Percentiles rank a stretch among this genome's conserved stretches.
These are phyloP conservation scores for Irena cyanogastra DNA, from an alignment of 2,113 vertebrate species.

Conservation along the genomic window DNA sequence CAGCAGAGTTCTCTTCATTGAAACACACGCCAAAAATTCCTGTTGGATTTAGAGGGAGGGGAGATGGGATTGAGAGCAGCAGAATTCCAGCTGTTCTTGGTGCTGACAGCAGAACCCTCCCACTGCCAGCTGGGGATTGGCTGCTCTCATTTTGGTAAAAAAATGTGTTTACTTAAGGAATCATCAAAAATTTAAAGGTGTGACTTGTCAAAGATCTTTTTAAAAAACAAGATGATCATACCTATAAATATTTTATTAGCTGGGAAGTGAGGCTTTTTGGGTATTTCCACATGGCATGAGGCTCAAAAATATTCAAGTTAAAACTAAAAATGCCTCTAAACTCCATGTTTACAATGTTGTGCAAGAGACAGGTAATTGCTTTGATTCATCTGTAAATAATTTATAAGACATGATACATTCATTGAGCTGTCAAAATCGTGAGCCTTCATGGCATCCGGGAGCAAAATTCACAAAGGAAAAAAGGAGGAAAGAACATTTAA, in stretches of 20 bases:
- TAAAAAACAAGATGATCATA: background rate
- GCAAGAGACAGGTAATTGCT: background rate
- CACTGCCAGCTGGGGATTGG: rapidly evolving
- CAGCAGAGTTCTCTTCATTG: background rate
- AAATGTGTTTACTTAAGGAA: background rate
- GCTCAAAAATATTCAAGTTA: background rate
- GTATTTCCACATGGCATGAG: background rate
- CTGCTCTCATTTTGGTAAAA: background rate
- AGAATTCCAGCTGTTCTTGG: background rate
- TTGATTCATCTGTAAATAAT: background rate
- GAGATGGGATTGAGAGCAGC: background rate
- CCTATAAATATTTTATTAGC: background rate
- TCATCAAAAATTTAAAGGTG: background rate
- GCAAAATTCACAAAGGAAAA: background rate
- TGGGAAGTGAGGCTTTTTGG: background rate
- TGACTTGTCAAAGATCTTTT: background rate
- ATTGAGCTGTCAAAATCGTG: background rate
- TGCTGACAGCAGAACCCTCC: background rate
- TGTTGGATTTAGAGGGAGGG: background rate
- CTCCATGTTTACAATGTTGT: background rate
- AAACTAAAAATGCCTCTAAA: background rate
- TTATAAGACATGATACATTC: background rate
- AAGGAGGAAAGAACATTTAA: background rate
- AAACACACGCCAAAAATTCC: rapidly evolving
- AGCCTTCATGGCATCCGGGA: background rate